Percentiles rank a stretch among this genome's conserved stretches.
These are phyloP conservation scores for Haemorhous mexicanus DNA, from an alignment of 2,113 vertebrate species.

Conservation along the genomic window DNA sequence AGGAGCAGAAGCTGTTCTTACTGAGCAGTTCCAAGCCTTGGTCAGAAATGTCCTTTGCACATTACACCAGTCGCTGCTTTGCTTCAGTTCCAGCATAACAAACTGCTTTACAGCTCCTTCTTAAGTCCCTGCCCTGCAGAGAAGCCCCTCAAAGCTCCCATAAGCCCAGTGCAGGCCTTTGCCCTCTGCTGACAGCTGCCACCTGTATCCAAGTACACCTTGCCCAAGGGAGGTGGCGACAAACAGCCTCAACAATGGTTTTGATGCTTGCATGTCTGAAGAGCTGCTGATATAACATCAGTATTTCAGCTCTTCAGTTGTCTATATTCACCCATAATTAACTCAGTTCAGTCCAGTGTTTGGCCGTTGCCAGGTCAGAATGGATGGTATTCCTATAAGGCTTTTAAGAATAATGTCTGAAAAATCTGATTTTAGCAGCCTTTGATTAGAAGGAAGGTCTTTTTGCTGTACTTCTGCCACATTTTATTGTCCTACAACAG, in stretches of 20 bases:
- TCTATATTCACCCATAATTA: not conserved
- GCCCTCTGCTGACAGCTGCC: not conserved
- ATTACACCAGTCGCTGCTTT: not conserved
- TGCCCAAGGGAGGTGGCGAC: not conserved
- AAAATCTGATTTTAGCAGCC: not conserved
- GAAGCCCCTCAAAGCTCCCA: not conserved
- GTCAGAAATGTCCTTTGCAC: not conserved
- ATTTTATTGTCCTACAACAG: not conserved
- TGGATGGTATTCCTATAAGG: not conserved
- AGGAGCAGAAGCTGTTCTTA: not conserved
- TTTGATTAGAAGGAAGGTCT: not conserved
- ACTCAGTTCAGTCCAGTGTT: not conserved
- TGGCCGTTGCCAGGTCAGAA: not conserved
- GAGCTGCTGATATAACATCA: not conserved
- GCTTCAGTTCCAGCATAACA: not conserved
- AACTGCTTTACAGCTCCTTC: not conserved
- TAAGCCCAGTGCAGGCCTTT: not conserved
- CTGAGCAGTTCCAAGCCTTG: not conserved
- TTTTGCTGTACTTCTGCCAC: not conserved
- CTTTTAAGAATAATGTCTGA: not conserved
- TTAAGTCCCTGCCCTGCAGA: not conserved
- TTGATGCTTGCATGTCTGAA: not conserved
- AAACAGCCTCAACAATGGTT: not conserved
- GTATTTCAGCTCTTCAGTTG: not conserved
- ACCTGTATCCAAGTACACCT: accelerated